phyloP scores from a whole-genome alignment of 2,797 vertebrate species.

The Spondyliosoma cantharus region DNA sequence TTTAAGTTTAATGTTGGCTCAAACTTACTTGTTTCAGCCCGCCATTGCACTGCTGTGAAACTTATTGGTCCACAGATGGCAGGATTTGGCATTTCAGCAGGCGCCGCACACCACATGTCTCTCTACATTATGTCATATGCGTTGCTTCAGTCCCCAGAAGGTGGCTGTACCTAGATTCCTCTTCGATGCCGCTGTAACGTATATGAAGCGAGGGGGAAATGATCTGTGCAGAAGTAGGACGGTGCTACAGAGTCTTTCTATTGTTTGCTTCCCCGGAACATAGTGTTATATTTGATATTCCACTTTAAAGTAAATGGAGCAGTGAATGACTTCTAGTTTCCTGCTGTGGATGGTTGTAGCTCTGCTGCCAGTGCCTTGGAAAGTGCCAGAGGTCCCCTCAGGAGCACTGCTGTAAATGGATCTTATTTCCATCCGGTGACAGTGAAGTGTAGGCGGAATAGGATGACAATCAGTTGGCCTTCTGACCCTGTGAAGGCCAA shows the following conservation, averaged over 20 bases:
- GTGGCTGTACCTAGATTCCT: conserved; percentile 51
- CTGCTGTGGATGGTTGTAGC: conserved; percentile 61
- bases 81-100: conserved; percentile 48
- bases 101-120: conserved; percentile 30
- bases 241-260: conserved; percentile 35
- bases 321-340: conserved; percentile 68
- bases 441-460: conserved; percentile 8
- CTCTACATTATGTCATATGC: conserved; percentile 40
- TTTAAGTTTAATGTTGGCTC: conserved; percentile 47
- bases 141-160: conserved; percentile 50
- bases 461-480: conserved; percentile 40
- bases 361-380: conserved; percentile 59
- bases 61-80: conserved; percentile 57
- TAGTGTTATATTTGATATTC: conserved; percentile 74
- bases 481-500: conserved; percentile 39
- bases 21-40: conserved; percentile 20
- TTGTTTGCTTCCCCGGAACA: conserved; percentile 68
- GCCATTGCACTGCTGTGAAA: conserved; percentile 46
- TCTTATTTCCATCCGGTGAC: conserved; percentile 70
- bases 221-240: conserved; percentile 61
- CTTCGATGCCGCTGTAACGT: conserved; percentile 45
- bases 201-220: conserved; percentile 54
- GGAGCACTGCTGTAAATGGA: conserved; percentile 68
- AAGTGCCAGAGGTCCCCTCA: conserved; percentile 65
- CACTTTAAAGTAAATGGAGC: conserved; percentile 80